Conservation (phyloP, 2,888 invertebrate genomes). For the Pardosa pseudoannulata region DNA sequence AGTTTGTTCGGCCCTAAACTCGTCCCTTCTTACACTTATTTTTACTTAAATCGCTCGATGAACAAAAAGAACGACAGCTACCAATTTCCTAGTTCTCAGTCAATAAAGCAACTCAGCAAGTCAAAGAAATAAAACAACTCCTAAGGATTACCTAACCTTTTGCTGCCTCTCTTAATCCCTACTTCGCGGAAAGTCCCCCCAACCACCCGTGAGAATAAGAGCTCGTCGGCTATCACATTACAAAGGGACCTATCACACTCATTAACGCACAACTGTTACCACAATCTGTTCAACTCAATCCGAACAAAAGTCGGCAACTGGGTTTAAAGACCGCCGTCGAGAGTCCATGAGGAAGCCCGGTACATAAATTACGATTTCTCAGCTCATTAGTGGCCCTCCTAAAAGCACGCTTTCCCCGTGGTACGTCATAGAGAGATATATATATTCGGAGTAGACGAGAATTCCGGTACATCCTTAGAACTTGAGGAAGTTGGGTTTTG, state of each 20-base stretch:
- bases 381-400: neutral
- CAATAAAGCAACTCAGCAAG: no score
- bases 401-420: neutral
- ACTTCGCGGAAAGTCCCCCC: neutral
- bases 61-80: no score
- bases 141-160: neutral
- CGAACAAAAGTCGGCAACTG: neutral
- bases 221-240: constrained; percentile 3
- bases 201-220: neutral
- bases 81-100: no score
- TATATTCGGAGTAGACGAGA: neutral
- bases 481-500: constrained; percentile 17
- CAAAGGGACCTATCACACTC: neutral
- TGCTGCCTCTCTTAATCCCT: neutral
- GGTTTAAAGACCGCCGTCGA: neutral
- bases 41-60: no score
- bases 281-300: constrained; percentile 7
- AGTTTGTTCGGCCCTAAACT: no score
- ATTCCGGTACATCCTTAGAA: no score
- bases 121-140: no score
- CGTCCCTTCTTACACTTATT: no score
- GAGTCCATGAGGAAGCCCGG: neutral
- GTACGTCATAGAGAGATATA: neutral
- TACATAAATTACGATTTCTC: constrained; percentile 7
- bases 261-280: constrained; percentile 14